phyloP scores from a whole-genome alignment of 2,797 vertebrate species.

The Pipistrellus pygmaeus region DNA sequence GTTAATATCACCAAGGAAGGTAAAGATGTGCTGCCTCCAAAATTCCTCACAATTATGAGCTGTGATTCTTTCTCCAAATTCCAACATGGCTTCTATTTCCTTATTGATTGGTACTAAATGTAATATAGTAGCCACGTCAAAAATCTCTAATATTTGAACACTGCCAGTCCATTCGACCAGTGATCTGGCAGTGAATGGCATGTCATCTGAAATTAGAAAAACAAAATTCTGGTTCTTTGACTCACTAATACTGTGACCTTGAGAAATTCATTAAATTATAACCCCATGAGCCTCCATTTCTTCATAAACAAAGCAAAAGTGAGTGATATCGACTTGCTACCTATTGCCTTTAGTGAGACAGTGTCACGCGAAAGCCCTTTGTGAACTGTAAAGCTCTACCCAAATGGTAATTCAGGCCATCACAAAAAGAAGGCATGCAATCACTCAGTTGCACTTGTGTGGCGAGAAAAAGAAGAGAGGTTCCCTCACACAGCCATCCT shows the following conservation, averaged over 20 bases:
- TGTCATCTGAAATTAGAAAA: background rate
- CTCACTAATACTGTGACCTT: background rate
- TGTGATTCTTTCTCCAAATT: background rate
- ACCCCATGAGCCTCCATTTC: background rate
- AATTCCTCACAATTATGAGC: background rate
- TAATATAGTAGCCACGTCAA: background rate
- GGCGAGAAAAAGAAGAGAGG: background rate
- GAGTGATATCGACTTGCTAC: background rate
- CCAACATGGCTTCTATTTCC: conserved; percentile 1
- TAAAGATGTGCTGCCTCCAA: background rate
- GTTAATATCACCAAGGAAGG: background rate
- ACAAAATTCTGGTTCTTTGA: background rate
- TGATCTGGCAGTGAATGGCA: background rate
- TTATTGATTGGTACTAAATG: background rate
- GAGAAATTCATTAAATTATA: conserved; percentile 9
- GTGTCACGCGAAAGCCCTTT: background rate
- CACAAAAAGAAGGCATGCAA: background rate
- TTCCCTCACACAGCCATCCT: background rate
- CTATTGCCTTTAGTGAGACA: background rate
- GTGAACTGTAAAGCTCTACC: background rate
- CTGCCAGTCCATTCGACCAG: background rate
- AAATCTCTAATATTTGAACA: background rate
- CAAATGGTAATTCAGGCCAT: background rate
- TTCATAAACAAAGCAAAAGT: conserved; percentile 30
- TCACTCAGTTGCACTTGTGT: background rate